Percentiles rank a stretch among this genome's conserved stretches.
Evolutionary conservation across 2,113 vertebrate species (phyloP).

Genomic region (Microcebus griseorufus): DNA sequence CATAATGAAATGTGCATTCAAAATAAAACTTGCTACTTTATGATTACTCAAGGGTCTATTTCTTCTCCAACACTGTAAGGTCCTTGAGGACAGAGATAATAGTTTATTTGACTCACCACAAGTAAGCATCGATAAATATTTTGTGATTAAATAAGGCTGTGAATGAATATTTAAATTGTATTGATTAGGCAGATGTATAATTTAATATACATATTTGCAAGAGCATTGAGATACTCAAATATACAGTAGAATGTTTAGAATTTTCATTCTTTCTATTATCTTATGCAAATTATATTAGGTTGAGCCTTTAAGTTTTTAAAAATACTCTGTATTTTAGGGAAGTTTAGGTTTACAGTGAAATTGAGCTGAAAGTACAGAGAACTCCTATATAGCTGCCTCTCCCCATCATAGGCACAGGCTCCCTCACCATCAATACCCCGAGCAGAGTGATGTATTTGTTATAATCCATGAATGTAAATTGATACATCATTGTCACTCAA

Average conservation of each 20-base stretch:
- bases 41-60: background rate
- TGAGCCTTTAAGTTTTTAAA: background rate
- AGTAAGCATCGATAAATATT: background rate
- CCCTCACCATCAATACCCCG: background rate
- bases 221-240: background rate
- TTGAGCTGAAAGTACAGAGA: background rate
- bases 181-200: background rate
- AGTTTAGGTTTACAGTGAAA: background rate
- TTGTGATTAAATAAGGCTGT: background rate
- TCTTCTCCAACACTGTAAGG: background rate
- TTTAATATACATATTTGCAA: background rate
- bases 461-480: background rate
- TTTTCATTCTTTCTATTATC: background rate
- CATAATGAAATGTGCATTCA: background rate
- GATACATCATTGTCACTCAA: background rate
- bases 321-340: background rate
- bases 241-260: background rate
- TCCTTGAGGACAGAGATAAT: background rate
- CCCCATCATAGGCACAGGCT: background rate
- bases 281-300: background rate
- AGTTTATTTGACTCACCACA: conserved; percentile 5
- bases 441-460: background rate
- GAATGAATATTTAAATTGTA: conserved; percentile 1
- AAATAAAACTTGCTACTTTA: background rate
- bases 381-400: background rate